Evolutionary conservation across 2,113 vertebrate genomes (phyloP).

Genomic region (Bos indicus): DNA sequence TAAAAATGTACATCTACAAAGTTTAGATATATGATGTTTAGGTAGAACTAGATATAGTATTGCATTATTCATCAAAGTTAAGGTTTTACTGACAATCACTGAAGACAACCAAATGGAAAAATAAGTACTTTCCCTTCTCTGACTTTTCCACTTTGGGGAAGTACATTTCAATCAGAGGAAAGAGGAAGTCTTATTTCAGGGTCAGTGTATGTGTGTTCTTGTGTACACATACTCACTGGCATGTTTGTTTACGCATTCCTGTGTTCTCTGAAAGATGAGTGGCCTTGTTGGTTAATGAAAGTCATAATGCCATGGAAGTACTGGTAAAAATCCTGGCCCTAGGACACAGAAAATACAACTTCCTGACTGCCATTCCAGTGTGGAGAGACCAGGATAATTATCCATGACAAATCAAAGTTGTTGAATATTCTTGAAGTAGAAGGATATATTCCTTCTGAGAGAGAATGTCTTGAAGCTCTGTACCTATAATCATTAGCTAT

Average conservation of each 20-base stretch:
- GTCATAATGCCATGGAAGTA: slow-evolving; percentile 7
- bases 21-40: not conserved
- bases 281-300: slow-evolving; percentile 58
- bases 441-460: not conserved
- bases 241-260: not conserved
- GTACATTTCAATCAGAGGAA: not conserved
- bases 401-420: not conserved
- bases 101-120: not conserved
- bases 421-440: not conserved
- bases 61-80: not conserved
- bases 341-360: not conserved
- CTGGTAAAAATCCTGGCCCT: not conserved
- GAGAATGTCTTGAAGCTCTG: not conserved
- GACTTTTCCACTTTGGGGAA: not conserved
- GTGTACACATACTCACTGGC: not conserved
- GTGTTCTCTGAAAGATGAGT: slow-evolving; percentile 26
- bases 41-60: not conserved
- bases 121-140: not conserved
- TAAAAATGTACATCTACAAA: not conserved
- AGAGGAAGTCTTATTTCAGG: not conserved
- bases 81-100: not conserved
- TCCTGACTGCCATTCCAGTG: not conserved
- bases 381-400: not conserved
- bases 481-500: not conserved
- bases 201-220: not conserved